Evolutionary conservation across 2,113 vertebrate species (phyloP).

Genomic region (Hystrix brachyura): DNA sequence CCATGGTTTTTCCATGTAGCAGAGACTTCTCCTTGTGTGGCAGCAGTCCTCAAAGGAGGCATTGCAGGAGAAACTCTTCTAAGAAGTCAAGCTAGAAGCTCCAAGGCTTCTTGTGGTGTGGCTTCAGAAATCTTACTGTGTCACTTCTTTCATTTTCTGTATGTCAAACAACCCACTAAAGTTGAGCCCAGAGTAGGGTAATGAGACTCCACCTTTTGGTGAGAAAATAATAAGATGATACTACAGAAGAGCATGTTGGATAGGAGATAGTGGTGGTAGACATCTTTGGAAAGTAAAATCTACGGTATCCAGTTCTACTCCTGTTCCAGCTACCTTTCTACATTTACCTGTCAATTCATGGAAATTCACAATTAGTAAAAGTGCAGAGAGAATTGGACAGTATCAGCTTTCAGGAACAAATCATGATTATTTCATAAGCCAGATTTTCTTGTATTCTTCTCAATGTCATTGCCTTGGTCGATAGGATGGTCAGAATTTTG

Average conservation of each 20-base stretch:
- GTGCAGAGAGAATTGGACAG: neutral
- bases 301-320: neutral
- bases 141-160: neutral
- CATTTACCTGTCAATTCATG: neutral
- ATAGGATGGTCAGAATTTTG: neutral
- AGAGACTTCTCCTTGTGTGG: neutral
- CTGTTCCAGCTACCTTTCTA: neutral
- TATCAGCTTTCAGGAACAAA: neutral
- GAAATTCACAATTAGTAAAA: conserved; percentile 27
- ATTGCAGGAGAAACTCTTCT: neutral
- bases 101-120: neutral
- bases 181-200: neutral
- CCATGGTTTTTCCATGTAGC: neutral
- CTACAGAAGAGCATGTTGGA: neutral
- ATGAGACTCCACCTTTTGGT: neutral
- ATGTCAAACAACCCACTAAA: neutral
- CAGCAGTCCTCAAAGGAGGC: neutral
- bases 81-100: neutral
- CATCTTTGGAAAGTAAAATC: conserved; percentile 11
- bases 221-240: neutral
- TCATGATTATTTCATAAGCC: neutral
- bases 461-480: neutral
- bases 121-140: neutral
- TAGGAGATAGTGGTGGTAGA: neutral
- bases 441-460: neutral